These are phyloP conservation scores for Morone chrysops DNA, from an alignment of 2,113 vertebrate species.

Conservation along the genomic window DNA sequence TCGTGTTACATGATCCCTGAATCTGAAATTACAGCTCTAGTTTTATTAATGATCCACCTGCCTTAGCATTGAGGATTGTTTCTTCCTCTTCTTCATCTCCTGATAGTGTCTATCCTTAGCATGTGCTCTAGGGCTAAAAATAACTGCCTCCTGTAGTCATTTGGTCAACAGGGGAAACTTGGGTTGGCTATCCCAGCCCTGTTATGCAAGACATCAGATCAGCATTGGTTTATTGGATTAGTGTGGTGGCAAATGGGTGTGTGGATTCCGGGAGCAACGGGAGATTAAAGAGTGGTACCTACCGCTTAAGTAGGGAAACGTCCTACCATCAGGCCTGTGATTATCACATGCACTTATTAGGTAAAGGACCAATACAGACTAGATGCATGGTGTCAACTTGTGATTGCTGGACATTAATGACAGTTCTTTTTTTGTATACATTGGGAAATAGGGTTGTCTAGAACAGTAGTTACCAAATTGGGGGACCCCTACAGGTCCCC, in stretches of 20 bases:
- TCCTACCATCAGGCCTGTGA: conserved; percentile 25
- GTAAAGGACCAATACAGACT: neutral
- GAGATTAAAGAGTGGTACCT: conserved; percentile 44
- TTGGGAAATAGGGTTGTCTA: neutral
- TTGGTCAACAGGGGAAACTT: conserved; percentile 55
- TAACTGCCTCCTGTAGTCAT: conserved; percentile 63
- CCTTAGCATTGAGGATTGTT: conserved; percentile 46
- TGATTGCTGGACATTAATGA: neutral
- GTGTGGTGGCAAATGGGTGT: conserved; percentile 40
- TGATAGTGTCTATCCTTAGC: conserved; percentile 49
- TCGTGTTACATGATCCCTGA: conserved; percentile 52
- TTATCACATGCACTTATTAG: conserved; percentile 25
- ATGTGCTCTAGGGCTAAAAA: conserved; percentile 76
- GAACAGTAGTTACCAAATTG: too few species aligned
- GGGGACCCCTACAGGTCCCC: too few species aligned
- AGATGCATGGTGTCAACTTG: neutral
- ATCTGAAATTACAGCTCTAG: conserved; percentile 62
- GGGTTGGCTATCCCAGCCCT: conserved; percentile 53
- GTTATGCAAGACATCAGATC: conserved; percentile 74
- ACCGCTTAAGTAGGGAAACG: conserved; percentile 34
- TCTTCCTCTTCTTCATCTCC: conserved; percentile 22
- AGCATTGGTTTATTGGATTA: conserved; percentile 77
- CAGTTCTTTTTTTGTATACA: neutral
- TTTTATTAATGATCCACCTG: conserved; percentile 65
- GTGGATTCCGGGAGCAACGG: conserved; percentile 42